Base-by-base conservation (phyloP, 2,797 vertebrate genomes). In the Tauraco hartlaubi region DNA sequence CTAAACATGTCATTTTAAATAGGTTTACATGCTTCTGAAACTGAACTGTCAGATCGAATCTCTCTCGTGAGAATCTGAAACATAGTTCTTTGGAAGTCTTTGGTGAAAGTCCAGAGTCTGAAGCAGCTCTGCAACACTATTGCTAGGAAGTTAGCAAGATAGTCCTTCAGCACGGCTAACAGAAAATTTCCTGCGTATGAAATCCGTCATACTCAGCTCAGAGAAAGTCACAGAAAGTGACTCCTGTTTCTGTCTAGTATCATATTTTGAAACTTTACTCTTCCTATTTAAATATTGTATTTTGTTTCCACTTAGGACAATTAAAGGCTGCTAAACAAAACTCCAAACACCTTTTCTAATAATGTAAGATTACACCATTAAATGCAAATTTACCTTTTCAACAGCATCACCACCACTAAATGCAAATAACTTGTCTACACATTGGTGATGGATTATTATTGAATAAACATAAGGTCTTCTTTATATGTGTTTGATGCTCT, bases 241-340 rank as follows among this genome's bases (percentile, higher is more conserved):
- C 55, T 92, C 46, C 31, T 43, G 5, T 77, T 91, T 94, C 56
- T 85, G 2, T 90, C 48, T 46, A 48, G 26, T 69, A 75, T 58
- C 31, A 16, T 83, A 82, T 90, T 86, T 91, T 85, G 63, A 94
- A 94, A 85, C 92, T 69, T 58, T 94, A 73, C 35, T 75, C 71
- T 46, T 89, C 52, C 75, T 77, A 77, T 96, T 96, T 89, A 90
- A 92, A 94, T 85, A 81, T 86, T 73, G 25, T 92, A 61, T 94
- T 95, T 92, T 94, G 89, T 97, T 96, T 96, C 90, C 76, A 85
- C 51, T 88, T 91, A 78, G 61, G 81, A 91, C 69, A 83, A 92
- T 95, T 96, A 97, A 85, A 86, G 56, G 37, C 81, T 82, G 76
- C 77, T 73, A 55, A 94, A 68, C 66, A 91, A 75, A 96, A 76